A percentile compares a stretch with the other conserved stretches of the same genome.
Conservation (phyloP, 2,888 invertebrate genomes). For the Cheilosia soror region DNA sequence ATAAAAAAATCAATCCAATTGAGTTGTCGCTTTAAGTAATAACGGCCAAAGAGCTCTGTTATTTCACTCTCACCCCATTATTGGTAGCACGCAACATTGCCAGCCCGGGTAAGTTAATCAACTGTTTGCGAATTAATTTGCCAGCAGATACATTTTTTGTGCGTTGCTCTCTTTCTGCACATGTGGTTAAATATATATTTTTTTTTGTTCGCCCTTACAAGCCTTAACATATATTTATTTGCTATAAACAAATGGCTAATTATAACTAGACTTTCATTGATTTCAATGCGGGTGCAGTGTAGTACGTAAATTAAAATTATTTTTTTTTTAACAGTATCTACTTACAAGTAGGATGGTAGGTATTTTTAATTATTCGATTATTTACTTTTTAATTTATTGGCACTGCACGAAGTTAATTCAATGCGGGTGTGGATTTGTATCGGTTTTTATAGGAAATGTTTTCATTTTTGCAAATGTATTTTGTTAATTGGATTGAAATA, state of each 20-base stretch:
- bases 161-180: neutral
- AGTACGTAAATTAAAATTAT: neutral
- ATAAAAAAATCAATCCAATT: neutral
- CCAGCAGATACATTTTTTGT: slow-evolving; percentile 21
- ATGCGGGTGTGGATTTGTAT: slow-evolving; percentile 2
- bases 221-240: slow-evolving; percentile 13
- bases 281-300: slow-evolving; percentile 7
- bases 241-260: slow-evolving; percentile 22
- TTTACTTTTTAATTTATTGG: slow-evolving; percentile 29
- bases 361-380: slow-evolving; percentile 44
- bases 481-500: neutral
- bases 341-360: neutral
- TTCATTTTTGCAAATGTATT: neutral
- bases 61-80: neutral
- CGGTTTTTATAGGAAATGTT: neutral
- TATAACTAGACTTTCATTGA: slow-evolving; percentile 26
- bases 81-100: slow-evolving; percentile 43
- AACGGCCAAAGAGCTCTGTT: too few relatives aligned
- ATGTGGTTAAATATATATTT: neutral
- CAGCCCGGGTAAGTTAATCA: slow-evolving; percentile 55
- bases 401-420: slow-evolving; percentile 20
- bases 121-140: slow-evolving; percentile 53
- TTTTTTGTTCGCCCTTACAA: neutral
- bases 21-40: neutral
- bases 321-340: neutral